phyloP scores from a whole-genome alignment of 2,113 vertebrate genomes.

The Nanorana parkeri region DNA sequence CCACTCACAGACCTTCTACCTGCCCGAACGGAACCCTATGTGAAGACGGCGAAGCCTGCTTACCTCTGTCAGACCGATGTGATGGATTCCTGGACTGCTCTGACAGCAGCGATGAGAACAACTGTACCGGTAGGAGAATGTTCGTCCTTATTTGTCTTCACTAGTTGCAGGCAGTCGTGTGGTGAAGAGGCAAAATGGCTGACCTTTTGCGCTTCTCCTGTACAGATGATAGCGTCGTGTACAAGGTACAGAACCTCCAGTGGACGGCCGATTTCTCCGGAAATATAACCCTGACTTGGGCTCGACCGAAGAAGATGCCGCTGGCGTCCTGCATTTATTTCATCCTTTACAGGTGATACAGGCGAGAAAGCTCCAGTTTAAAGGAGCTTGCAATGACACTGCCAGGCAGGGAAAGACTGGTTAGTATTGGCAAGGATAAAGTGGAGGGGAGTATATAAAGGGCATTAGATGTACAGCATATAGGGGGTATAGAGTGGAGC shows the following conservation, averaged over 20 bases:
- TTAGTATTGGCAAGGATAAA: not conserved
- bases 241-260: constrained; percentile 95
- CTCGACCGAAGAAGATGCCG: constrained; percentile 88
- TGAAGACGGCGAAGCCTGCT: constrained; percentile 85
- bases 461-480: too few species aligned
- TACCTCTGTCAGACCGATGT: constrained; percentile 80
- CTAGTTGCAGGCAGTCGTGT: not conserved
- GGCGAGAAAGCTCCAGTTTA: not conserved
- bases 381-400: not conserved
- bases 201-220: not conserved
- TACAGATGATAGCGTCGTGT: constrained; percentile 83
- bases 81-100: constrained; percentile 94
- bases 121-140: constrained; percentile 79
- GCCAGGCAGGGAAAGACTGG: too few species aligned
- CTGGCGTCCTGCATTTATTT: constrained; percentile 85
- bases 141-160: not conserved
- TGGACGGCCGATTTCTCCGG: constrained; percentile 89
- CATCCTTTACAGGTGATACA: constrained; percentile 85
- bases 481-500: too few species aligned
- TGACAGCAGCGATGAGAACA: constrained; percentile 89
- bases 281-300: constrained; percentile 88
- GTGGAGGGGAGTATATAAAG: too few species aligned
- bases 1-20: constrained; percentile 80
- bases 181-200: too few species aligned
- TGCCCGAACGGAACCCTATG: constrained; percentile 84